A percentile compares a stretch with the other conserved stretches of the same genome.
phyloP scores from a whole-genome alignment of 2,888 invertebrate species.

The Tridacna gigas region DNA sequence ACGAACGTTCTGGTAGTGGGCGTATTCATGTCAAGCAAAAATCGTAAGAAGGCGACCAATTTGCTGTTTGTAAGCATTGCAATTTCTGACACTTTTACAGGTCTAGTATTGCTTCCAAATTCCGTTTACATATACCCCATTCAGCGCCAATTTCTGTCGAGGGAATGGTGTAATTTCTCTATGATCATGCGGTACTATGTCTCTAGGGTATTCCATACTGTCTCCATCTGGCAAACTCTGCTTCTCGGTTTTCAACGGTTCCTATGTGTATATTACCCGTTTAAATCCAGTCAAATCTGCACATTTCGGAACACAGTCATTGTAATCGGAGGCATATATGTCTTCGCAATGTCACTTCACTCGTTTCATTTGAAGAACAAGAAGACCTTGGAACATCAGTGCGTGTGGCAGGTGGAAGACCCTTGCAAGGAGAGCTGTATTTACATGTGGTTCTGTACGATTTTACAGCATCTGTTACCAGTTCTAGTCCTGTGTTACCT shows the following conservation, averaged over 20 bases:
- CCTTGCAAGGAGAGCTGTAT: conserved; percentile 52
- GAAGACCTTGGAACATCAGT: conserved; percentile 25
- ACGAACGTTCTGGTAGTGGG: conserved; percentile 44
- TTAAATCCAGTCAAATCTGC: conserved; percentile 60
- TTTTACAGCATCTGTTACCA: conserved; percentile 48
- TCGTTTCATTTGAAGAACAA: conserved; percentile 49
- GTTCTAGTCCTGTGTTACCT: conserved; percentile 37
- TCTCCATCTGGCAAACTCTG: conserved; percentile 70
- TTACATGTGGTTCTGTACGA: conserved; percentile 55
- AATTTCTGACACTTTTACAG: conserved; percentile 52
- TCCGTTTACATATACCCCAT: conserved; percentile 44
- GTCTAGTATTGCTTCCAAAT: conserved; percentile 47
- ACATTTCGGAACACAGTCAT: conserved; percentile 65
- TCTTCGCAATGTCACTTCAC: conserved; percentile 55
- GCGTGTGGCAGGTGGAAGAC: conserved; percentile 47
- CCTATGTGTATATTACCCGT: conserved; percentile 70
- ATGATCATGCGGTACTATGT: conserved; percentile 53
- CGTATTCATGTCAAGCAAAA: conserved; percentile 35
- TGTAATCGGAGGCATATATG: conserved; percentile 54
- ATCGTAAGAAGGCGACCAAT: conserved; percentile 43
- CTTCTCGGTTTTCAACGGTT: conserved; percentile 65
- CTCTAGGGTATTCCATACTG: conserved; percentile 64
- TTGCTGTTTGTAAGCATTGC: conserved; percentile 57
- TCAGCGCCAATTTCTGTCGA: conserved; percentile 4
- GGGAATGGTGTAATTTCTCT: conserved; percentile 34